Evolutionary conservation across 1,140 invertebrate species (phyloP).

Genomic region (Lycorma delicatula): DNA sequence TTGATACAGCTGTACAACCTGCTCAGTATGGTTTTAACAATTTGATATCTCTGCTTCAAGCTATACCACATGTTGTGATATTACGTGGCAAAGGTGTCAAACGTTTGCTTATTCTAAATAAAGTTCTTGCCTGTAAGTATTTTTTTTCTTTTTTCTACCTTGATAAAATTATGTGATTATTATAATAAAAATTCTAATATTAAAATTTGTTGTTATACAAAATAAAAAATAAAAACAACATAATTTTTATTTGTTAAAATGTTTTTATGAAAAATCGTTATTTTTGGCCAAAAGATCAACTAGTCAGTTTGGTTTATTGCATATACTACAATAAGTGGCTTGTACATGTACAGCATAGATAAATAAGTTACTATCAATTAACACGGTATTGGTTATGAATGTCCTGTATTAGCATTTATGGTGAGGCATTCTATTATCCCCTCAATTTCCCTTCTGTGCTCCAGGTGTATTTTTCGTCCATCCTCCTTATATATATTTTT

Average conservation of each 20-base stretch:
- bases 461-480: too few relatives aligned
- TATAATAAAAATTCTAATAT: background rate
- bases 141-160: background rate
- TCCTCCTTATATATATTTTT: too few relatives aligned
- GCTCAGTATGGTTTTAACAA: slow-evolving; percentile 47
- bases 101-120: slow-evolving; percentile 39
- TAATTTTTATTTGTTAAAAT: background rate
- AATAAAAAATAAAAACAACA: background rate
- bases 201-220: slow-evolving; percentile 4
- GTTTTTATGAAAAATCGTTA: too few relatives aligned
- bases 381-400: too few relatives aligned
- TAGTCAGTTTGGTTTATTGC: too few relatives aligned
- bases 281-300: too few relatives aligned
- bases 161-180: background rate
- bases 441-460: too few relatives aligned
- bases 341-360: too few relatives aligned
- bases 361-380: too few relatives aligned
- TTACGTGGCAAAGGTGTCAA: slow-evolving; percentile 38
- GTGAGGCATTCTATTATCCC: too few relatives aligned
- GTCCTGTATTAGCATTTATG: too few relatives aligned
- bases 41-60: slow-evolving; percentile 42
- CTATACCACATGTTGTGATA: slow-evolving; percentile 47
- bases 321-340: too few relatives aligned
- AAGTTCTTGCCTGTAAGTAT: slow-evolving; percentile 32
- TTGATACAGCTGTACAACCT: slow-evolving; percentile 45